Percentiles rank a stretch among this genome's conserved stretches.
Evolutionary conservation across 2,888 invertebrate genomes (phyloP).

Genomic region (Prenolepis imparis): DNA sequence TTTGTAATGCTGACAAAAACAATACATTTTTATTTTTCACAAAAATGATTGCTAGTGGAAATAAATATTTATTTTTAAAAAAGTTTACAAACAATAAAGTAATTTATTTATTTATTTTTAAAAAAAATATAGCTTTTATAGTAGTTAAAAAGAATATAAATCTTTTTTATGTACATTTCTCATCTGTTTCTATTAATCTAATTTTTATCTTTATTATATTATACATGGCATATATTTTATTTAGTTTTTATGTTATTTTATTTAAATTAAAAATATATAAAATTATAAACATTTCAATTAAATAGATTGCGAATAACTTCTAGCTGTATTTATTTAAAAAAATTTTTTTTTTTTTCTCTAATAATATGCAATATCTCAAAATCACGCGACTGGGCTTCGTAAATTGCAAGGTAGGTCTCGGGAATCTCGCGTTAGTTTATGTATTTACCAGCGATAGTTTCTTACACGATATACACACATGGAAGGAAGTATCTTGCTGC

Average conservation of each 20-base stretch:
- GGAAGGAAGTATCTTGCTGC: not conserved
- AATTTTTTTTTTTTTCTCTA: slow-evolving; percentile 14
- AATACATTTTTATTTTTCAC: not conserved
- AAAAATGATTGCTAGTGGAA: not conserved
- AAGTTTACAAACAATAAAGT: not conserved
- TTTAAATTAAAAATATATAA: not conserved
- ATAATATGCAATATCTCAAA: slow-evolving; percentile 56
- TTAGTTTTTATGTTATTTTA: not conserved
- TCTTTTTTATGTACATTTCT: not conserved
- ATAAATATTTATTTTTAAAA: not conserved
- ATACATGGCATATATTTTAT: not conserved
- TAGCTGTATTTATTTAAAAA: not conserved
- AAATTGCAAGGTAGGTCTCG: slow-evolving; percentile 70
- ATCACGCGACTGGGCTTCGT: slow-evolving; percentile 63
- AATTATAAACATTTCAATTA: not conserved
- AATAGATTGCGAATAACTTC: not conserved
- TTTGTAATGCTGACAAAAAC: not conserved
- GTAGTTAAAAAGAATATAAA: not conserved
- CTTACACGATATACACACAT: not conserved
- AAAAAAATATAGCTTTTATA: not conserved
- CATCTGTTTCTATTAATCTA: not conserved
- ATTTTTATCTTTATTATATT: not conserved
- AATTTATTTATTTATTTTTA: not conserved
- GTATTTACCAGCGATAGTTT: not conserved
- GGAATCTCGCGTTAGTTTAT: slow-evolving; percentile 22